Conservation (phyloP, 53 echinoderm and acorn worm species). For the Holothuria leucospilota region DNA sequence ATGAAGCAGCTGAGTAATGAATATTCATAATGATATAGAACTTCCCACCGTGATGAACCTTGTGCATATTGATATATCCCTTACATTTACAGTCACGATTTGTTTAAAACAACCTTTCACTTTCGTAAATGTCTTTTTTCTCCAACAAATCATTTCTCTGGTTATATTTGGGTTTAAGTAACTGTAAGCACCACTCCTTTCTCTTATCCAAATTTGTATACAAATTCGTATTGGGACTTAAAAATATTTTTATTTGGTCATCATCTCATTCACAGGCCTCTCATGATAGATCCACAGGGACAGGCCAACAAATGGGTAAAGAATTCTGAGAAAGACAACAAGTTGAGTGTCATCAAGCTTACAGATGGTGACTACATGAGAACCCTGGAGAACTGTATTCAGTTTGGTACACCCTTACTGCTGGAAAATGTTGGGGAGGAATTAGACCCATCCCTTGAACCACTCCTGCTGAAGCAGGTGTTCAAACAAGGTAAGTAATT, state of each 20-base stretch:
- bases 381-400: constrained; percentile 97
- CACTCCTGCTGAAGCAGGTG: constrained; percentile 93
- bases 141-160: too few relatives aligned
- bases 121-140: too few relatives aligned
- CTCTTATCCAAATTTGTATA: too few relatives aligned
- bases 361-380: constrained; percentile 99
- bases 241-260: not conserved
- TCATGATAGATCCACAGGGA: constrained; percentile 99
- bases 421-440: constrained; percentile 97
- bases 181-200: too few relatives aligned
- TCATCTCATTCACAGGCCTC: constrained; percentile 68
- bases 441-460: constrained; percentile 95
- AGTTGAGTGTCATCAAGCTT: constrained; percentile 94
- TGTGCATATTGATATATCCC: too few relatives aligned
- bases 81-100: too few relatives aligned
- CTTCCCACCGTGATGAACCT: too few relatives aligned
- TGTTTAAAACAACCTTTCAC: too few relatives aligned
- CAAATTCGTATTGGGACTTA: too few relatives aligned
- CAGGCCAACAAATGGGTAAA: constrained; percentile 99
- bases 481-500: constrained; percentile 92
- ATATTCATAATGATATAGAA: too few relatives aligned
- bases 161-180: too few relatives aligned
- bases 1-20: too few relatives aligned
- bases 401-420: constrained; percentile 95
- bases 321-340: constrained; percentile 99